phyloP scores from a whole-genome alignment of 1,140 invertebrate species.

The Drosophila hydei region DNA sequence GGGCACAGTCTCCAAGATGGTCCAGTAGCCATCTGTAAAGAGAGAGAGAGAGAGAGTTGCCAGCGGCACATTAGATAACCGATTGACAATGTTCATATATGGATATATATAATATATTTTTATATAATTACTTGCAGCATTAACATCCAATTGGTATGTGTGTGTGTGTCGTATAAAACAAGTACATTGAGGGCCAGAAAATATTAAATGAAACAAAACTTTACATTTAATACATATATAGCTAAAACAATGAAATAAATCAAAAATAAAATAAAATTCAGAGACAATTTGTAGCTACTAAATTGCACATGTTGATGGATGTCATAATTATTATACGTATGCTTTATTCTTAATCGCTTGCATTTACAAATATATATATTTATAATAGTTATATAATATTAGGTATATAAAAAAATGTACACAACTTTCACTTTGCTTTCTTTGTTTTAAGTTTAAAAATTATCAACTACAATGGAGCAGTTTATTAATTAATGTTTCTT shows the following conservation, averaged over 20 bases:
- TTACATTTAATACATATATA: not conserved
- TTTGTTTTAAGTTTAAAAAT: too few relatives aligned
- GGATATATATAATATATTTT: not conserved
- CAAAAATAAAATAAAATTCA: not conserved
- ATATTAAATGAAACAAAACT: conserved; percentile 15
- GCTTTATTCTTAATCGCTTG: conserved; percentile 74
- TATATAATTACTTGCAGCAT: conserved; percentile 62
- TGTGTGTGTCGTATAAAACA: conserved; percentile 28
- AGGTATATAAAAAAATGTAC: conserved; percentile 55
- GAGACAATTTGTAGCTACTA: not conserved
- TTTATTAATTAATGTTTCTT: conserved; percentile 22
- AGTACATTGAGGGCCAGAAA: not conserved
- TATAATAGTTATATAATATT: conserved; percentile 32
- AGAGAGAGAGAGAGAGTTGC: conserved; percentile 25
- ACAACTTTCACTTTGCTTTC: conserved; percentile 47
- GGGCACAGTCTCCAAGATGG: conserved; percentile 79
- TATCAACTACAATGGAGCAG: conserved; percentile 17
- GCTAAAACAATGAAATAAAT: conserved; percentile 4
- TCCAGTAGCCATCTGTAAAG: conserved; percentile 79
- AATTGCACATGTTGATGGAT: conserved; percentile 6
- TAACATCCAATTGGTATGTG: conserved; percentile 55
- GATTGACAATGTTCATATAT: not conserved
- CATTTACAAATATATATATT: conserved; percentile 61
- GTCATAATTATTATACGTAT: conserved; percentile 37
- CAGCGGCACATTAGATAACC: conserved; percentile 19